Conservation (phyloP, 2,888 invertebrate species). For the Agapostemon virescens region DNA sequence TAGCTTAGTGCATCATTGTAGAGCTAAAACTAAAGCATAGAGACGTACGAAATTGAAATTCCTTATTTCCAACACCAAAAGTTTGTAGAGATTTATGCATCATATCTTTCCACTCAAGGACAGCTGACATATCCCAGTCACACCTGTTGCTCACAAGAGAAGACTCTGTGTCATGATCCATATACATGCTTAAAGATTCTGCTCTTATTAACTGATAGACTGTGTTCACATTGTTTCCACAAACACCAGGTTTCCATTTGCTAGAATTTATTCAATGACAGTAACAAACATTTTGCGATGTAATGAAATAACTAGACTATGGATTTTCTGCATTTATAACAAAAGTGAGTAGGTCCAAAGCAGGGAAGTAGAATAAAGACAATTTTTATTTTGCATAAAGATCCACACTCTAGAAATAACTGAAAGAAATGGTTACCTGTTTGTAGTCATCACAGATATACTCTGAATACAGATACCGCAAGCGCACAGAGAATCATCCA, state of each 20-base stretch:
- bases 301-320: neutral
- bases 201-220: slow-evolving; percentile 89
- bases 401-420: too few relatives aligned
- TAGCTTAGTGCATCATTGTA: neutral
- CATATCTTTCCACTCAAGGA: slow-evolving; percentile 88
- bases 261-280: slow-evolving; percentile 77
- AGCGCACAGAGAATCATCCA: slow-evolving; percentile 86
- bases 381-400: too few relatives aligned
- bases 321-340: too few relatives aligned
- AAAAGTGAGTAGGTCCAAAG: too few relatives aligned
- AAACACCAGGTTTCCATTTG: slow-evolving; percentile 89
- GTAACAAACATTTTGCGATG: neutral
- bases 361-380: too few relatives aligned
- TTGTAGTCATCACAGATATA: slow-evolving; percentile 90
- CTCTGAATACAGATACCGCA: slow-evolving; percentile 90
- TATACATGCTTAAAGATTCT: slow-evolving; percentile 89
- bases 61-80: slow-evolving; percentile 88
- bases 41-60: slow-evolving; percentile 89
- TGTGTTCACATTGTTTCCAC: slow-evolving; percentile 83
- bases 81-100: slow-evolving; percentile 89
- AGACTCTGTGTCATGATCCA: slow-evolving; percentile 84
- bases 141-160: slow-evolving; percentile 66
- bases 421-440: slow-evolving; percentile 82
- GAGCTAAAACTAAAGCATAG: neutral
- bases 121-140: slow-evolving; percentile 80